Evolutionary conservation across 2,797 vertebrate genomes (phyloP), one percentile per base, ranked within the genome.

Genomic region (Dermochelys coriacea): DNA sequence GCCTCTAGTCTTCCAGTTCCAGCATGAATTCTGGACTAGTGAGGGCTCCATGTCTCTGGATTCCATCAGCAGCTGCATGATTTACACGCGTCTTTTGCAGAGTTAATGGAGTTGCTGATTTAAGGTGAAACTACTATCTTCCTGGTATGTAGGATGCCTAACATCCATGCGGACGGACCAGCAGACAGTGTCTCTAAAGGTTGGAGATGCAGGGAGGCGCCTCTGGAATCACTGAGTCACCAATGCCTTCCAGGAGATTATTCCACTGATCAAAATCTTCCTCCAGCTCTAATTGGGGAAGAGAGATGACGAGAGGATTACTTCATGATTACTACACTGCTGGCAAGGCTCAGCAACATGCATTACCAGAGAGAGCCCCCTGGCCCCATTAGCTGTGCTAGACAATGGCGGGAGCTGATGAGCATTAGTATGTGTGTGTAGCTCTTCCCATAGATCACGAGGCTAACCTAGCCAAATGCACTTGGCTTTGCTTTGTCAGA

Each of bases 231-330:
- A 98, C 90, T 0, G 91, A 96, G 1, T 97, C 96, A 34, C 98
- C 97, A 0, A 94, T 54, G 54, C 98, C 98, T 85, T 98, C 98
- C 2, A 97, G 75, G 86, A 98, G 93, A 49, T 68, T 5, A 12
- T 98, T 95, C 98, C 98, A 98, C 2, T 47, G 96, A 4, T 95
- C 80, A 9, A 97, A 98, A 59, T 93, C 81, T 87, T 97, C 96
- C 82, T 96, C 37, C 83, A 98, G 97, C 80, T 96, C 98, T 98
- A 93, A 47, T 47, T 8, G 2, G 88, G 88, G 87, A 80, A n/a
- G 59, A 91, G 80, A 94, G 84, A 71, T 0, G 7, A 86, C 2
- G 47, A 2, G 1, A 9, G n/a, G 29, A 82, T 80, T 3, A 95
- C 29, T 12, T 27, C 59, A 57, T 19, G 1, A 0, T 61, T 34